Percentiles rank a stretch among this genome's conserved stretches.
Conservation (phyloP, 2,888 invertebrate species). For the Busseola fusca region DNA sequence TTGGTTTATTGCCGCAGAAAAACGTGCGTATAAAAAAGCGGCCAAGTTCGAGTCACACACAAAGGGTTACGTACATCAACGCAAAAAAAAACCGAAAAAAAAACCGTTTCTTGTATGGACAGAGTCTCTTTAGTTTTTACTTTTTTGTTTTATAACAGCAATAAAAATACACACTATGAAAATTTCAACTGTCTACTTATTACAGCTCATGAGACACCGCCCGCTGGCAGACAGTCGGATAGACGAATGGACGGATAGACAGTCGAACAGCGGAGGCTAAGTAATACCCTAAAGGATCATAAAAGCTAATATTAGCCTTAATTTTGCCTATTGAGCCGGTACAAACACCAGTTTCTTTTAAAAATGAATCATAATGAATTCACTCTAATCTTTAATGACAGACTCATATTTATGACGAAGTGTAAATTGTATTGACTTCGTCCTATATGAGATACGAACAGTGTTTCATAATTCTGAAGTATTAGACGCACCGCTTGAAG, state of each 20-base stretch:
- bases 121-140: background rate
- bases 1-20: background rate
- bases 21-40: background rate
- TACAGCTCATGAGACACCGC: background rate
- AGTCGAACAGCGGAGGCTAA: too few relatives aligned
- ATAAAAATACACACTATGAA: background rate
- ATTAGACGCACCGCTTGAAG: slow-evolving; percentile 50
- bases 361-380: slow-evolving; percentile 29
- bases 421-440: slow-evolving; percentile 22
- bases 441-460: slow-evolving; percentile 25
- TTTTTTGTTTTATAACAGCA: background rate
- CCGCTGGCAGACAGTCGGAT: background rate
- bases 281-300: background rate
- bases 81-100: background rate
- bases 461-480: slow-evolving; percentile 56
- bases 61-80: background rate
- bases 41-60: background rate
- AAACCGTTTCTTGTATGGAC: background rate
- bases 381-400: slow-evolving; percentile 14
- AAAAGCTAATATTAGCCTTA: background rate
- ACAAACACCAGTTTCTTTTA: slow-evolving; percentile 5
- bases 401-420: slow-evolving; percentile 36
- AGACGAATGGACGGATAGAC: background rate
- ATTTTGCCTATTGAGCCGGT: background rate
- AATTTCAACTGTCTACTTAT: background rate